Conservation (phyloP, 2,797 vertebrate genomes). For the Gallinago solitaria region DNA sequence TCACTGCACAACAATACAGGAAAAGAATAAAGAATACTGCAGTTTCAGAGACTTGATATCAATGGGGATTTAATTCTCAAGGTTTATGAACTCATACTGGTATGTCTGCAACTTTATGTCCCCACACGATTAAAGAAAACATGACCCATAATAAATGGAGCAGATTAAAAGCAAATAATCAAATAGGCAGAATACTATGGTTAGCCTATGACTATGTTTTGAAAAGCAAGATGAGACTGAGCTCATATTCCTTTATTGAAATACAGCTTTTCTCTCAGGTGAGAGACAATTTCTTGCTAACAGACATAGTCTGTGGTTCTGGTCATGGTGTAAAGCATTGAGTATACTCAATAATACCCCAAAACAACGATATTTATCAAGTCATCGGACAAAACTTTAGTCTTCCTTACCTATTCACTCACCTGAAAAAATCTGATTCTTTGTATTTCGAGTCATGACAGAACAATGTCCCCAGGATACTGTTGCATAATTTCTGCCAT, state of each 20-base stretch:
- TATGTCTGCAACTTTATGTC: neutral
- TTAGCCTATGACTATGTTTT: neutral
- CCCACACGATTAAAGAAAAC: slow-evolving; percentile 15
- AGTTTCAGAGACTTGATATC: neutral
- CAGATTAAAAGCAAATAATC: neutral
- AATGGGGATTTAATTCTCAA: neutral
- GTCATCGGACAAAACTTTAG: neutral
- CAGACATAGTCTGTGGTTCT: neutral
- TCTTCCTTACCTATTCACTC: neutral
- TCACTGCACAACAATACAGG: neutral
- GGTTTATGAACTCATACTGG: neutral
- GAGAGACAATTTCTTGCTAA: neutral
- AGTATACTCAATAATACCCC: neutral
- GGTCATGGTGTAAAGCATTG: neutral
- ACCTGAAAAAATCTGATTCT: neutral
- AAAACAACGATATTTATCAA: neutral
- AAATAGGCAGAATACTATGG: neutral
- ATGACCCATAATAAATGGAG: neutral
- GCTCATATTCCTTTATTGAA: neutral
- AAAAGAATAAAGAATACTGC: neutral
- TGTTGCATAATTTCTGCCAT: neutral
- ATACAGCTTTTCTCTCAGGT: neutral
- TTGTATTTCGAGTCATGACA: neutral
- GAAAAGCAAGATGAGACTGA: neutral
- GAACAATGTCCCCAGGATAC: neutral